phyloP scores from a whole-genome alignment of 2,888 invertebrate genomes.

The Entomobrya multifasciata region DNA sequence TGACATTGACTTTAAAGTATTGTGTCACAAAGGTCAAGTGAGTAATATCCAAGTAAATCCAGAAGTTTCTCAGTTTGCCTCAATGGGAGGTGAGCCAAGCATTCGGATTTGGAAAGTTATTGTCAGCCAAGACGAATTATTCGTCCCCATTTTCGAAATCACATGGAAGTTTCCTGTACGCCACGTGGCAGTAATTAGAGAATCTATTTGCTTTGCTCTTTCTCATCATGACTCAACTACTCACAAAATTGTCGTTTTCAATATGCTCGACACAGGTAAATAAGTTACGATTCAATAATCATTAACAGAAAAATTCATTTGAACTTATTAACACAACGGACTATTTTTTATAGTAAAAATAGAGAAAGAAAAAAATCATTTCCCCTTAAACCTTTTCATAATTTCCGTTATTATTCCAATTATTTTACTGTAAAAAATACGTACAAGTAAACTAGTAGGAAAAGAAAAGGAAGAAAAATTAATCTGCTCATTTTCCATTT shows the following conservation, averaged over 20 bases:
- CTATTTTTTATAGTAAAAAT: too few species aligned
- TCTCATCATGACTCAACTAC: slow-evolving; percentile 74
- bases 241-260: slow-evolving; percentile 78
- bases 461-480: slow-evolving; percentile 35
- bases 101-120: slow-evolving; percentile 78
- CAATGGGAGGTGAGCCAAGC: slow-evolving; percentile 75
- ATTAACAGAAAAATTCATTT: too few species aligned
- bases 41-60: slow-evolving; percentile 74
- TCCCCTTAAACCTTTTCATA: slow-evolving; percentile 42
- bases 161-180: slow-evolving; percentile 77
- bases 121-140: slow-evolving; percentile 74
- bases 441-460: slow-evolving; percentile 21
- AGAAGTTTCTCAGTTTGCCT: slow-evolving; percentile 76
- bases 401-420: slow-evolving; percentile 60
- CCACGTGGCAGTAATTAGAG: slow-evolving; percentile 74
- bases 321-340: too few species aligned
- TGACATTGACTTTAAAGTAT: slow-evolving; percentile 69
- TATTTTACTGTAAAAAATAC: neutral
- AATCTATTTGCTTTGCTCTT: slow-evolving; percentile 76
- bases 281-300: neutral
- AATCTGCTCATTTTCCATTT: slow-evolving; percentile 28
- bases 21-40: slow-evolving; percentile 77
- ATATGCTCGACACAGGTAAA: slow-evolving; percentile 77
- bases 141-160: slow-evolving; percentile 78
- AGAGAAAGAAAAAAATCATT: slow-evolving; percentile 55